phyloP scores from a whole-genome alignment of 2,888 invertebrate genomes.

The Pterobdella sp. region DNA sequence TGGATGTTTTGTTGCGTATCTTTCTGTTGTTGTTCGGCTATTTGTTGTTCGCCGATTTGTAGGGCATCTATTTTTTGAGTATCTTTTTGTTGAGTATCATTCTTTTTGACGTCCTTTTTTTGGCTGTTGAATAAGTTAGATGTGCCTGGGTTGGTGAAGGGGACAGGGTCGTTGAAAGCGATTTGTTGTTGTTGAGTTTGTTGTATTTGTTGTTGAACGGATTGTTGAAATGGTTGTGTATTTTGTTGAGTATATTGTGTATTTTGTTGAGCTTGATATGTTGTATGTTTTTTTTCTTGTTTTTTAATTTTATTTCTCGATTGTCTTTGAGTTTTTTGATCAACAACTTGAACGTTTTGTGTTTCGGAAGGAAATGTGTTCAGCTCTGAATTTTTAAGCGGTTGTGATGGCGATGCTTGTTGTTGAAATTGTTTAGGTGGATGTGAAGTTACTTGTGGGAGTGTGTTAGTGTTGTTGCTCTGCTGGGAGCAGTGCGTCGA shows the following conservation, averaged over 20 bases:
- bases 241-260: neutral
- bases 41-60: no score
- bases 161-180: no score
- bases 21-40: no score
- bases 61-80: neutral
- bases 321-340: no score
- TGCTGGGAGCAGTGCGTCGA: constrained; percentile 6
- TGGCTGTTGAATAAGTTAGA: neutral
- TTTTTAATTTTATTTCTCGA: no score
- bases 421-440: neutral
- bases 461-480: neutral
- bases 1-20: no score
- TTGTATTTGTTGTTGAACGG: neutral
- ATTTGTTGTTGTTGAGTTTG: neutral
- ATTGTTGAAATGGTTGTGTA: no score
- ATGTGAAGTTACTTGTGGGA: neutral
- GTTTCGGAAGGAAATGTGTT: no score
- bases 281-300: neutral
- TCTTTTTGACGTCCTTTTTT: neutral
- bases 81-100: neutral
- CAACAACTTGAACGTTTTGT: no score
- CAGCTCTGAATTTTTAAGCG: no score
- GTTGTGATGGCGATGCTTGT: neutral
- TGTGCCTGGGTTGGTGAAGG: neutral
- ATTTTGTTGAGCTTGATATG: neutral